Evolutionary conservation across 2,113 vertebrate species (phyloP).

Genomic region (Mus pahari): DNA sequence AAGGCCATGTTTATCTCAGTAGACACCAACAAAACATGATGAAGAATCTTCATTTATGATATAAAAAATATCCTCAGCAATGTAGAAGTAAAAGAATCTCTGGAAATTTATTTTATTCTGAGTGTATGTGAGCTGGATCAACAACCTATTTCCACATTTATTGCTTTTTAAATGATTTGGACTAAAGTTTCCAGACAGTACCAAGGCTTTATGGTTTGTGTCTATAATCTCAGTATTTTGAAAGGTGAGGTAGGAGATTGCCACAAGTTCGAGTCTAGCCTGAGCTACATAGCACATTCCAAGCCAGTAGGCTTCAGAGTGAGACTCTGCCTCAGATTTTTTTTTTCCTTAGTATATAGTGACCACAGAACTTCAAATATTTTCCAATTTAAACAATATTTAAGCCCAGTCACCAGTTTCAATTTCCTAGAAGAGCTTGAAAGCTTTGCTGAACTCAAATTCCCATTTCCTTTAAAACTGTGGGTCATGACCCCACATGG

Average conservation of each 20-base stretch:
- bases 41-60: neutral
- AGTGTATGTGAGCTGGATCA: conserved; percentile 52
- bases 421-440: neutral
- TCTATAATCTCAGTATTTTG: neutral
- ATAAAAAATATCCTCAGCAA: neutral
- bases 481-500: neutral
- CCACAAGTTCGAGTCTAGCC: neutral
- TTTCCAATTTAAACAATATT: conserved; percentile 29
- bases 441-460: conserved; percentile 39
- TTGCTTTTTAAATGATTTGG: conserved; percentile 39
- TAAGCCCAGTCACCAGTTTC: neutral
- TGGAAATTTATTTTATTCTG: neutral
- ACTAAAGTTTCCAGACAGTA: neutral
- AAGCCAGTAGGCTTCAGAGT: neutral
- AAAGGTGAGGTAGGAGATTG: neutral
- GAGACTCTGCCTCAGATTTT: neutral
- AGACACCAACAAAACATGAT: neutral
- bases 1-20: conserved; percentile 8
- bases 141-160: conserved; percentile 73
- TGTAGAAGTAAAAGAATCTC: neutral
- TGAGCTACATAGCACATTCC: neutral
- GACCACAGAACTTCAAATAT: neutral
- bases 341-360: neutral
- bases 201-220: neutral
- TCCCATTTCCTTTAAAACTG: neutral